Evolutionary conservation across 2,113 vertebrate genomes (phyloP).

Genomic region (Leuciscus idus): DNA sequence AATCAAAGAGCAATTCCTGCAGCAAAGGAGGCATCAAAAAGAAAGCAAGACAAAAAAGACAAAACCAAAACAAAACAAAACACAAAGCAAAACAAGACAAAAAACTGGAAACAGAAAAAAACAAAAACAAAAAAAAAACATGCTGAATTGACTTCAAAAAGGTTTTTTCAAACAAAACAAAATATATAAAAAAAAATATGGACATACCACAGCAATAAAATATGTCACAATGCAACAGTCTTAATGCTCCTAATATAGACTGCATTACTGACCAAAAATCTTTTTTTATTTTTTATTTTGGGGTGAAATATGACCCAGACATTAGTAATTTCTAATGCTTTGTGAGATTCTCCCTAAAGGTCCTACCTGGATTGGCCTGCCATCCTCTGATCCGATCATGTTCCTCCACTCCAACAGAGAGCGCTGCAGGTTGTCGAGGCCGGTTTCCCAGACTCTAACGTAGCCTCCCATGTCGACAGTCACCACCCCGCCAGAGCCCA

Average conservation of each 20-base stretch:
- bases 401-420: slow-evolving; percentile 94
- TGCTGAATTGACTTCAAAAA: neutral
- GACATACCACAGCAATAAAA: neutral
- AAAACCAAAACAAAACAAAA: neutral
- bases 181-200: neutral
- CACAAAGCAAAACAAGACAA: neutral
- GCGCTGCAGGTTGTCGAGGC: slow-evolving; percentile 83
- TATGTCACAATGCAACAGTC: neutral
- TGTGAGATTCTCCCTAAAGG: neutral
- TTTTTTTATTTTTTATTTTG: neutral
- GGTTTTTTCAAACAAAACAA: neutral
- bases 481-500: slow-evolving; percentile 82
- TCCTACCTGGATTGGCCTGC: slow-evolving; percentile 86
- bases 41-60: neutral
- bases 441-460: slow-evolving; percentile 92
- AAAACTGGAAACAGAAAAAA: neutral
- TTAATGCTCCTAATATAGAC: neutral
- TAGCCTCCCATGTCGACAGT: slow-evolving; percentile 91
- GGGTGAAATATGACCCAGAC: neutral
- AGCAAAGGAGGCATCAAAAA: neutral
- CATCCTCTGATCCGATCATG: slow-evolving; percentile 90
- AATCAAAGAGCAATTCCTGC: neutral
- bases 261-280: too few species aligned
- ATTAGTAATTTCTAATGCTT: neutral
- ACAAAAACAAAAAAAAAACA: neutral